Percentiles rank a stretch among this genome's conserved stretches.
phyloP scores from a whole-genome alignment of 2,888 invertebrate genomes.

The Nemurella pictetii region DNA sequence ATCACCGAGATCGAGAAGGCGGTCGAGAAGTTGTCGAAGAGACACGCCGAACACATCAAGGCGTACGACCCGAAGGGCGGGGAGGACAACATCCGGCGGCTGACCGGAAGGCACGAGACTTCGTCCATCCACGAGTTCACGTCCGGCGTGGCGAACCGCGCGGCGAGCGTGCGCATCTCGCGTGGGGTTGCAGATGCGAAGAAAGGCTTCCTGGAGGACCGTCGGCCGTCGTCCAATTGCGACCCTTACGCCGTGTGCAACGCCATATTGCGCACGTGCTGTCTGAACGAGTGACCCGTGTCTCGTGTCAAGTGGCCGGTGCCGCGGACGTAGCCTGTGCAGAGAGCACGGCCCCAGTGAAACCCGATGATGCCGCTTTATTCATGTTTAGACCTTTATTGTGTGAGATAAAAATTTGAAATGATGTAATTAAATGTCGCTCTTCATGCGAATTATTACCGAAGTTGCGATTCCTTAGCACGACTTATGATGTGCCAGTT shows the following conservation, averaged over 20 bases:
- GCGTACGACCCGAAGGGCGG: constrained; percentile 96
- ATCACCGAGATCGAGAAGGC: constrained; percentile 93
- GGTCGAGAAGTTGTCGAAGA: constrained; percentile 89
- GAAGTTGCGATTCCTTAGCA: too few species aligned
- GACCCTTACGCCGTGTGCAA: constrained; percentile 87
- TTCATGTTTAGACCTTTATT: too few species aligned
- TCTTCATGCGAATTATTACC: too few species aligned
- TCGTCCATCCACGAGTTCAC: constrained; percentile 97
- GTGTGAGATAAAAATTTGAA: too few species aligned
- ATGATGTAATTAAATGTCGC: too few species aligned
- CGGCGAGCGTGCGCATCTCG: constrained; percentile 93
- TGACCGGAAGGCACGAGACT: constrained; percentile 95
- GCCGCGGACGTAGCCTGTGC: too few species aligned
- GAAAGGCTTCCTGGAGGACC: constrained; percentile 94
- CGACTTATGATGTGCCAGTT: too few species aligned
- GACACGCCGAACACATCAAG: constrained; percentile 91
- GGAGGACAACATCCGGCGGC: constrained; percentile 92
- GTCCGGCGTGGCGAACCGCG: constrained; percentile 88
- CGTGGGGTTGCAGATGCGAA: constrained; percentile 87
- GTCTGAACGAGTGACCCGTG: constrained; percentile 76
- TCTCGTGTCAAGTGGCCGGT: too few species aligned
- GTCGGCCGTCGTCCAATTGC: constrained; percentile 90
- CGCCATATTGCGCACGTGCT: constrained; percentile 83
- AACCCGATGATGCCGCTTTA: too few species aligned
- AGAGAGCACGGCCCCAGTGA: too few species aligned